Evolutionary conservation across 1,140 invertebrate genomes (phyloP).

Genomic region (Anoplolepis gracilipes): DNA sequence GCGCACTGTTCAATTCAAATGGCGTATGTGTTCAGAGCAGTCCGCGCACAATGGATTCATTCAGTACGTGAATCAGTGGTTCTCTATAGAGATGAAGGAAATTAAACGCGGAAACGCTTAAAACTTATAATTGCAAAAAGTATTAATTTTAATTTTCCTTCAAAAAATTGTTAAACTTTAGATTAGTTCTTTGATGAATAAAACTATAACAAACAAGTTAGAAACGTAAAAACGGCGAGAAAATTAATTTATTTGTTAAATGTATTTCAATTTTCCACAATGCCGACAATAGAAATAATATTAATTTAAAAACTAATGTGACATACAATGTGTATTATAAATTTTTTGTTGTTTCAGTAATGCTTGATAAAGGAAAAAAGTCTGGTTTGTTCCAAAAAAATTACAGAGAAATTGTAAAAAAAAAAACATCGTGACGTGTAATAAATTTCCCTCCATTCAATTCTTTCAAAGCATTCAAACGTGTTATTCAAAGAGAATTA

Average conservation of each 20-base stretch:
- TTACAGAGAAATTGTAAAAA: background rate
- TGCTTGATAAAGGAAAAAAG: background rate
- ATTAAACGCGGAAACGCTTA: background rate
- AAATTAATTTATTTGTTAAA: background rate
- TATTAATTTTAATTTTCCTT: background rate
- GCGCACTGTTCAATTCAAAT: slow-evolving; percentile 79
- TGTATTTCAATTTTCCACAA: background rate
- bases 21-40: slow-evolving; percentile 67
- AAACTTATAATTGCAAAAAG: background rate
- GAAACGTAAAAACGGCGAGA: background rate
- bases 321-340: background rate
- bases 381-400: background rate
- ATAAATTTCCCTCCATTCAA: slow-evolving; percentile 12
- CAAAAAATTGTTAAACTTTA: background rate
- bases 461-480: background rate
- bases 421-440: background rate
- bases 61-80: slow-evolving; percentile 72
- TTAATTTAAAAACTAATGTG: background rate
- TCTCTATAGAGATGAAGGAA: slow-evolving; percentile 54
- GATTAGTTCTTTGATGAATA: background rate
- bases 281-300: background rate
- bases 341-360: background rate
- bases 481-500: background rate
- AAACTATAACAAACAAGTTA: background rate
- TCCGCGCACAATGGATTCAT: slow-evolving; percentile 78